A percentile compares a stretch with the other conserved stretches of the same genome.
Evolutionary conservation across 2,888 invertebrate genomes (phyloP).

Genomic region (Halocaridina rubra): DNA sequence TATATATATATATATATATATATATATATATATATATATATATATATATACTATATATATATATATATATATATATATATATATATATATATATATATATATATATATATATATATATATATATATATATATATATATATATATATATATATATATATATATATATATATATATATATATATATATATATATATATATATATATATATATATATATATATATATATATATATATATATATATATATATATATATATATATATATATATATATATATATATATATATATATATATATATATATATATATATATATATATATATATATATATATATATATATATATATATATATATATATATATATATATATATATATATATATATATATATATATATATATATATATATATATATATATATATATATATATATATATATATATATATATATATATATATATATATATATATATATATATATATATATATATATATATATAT

Average conservation of each 20-base stretch:
- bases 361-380: constrained; percentile 8
- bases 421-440: neutral
- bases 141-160: neutral
- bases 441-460: neutral
- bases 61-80: constrained; percentile 6
- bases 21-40: neutral
- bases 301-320: constrained; percentile 4
- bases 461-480: neutral
- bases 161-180: neutral
- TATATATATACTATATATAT: constrained; percentile 8
- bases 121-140: neutral
- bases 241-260: neutral
- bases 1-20: neutral
- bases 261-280: neutral
- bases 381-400: neutral
- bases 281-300: constrained; percentile 8
- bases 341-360: neutral
- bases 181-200: neutral
- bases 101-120: neutral
- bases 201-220: neutral
- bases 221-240: neutral
- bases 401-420: neutral
- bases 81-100: neutral
- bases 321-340: constrained; percentile 8
- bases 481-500: constrained; percentile 8